Conservation (phyloP, 2,888 invertebrate species). For the Nasonovia ribisnigri region DNA sequence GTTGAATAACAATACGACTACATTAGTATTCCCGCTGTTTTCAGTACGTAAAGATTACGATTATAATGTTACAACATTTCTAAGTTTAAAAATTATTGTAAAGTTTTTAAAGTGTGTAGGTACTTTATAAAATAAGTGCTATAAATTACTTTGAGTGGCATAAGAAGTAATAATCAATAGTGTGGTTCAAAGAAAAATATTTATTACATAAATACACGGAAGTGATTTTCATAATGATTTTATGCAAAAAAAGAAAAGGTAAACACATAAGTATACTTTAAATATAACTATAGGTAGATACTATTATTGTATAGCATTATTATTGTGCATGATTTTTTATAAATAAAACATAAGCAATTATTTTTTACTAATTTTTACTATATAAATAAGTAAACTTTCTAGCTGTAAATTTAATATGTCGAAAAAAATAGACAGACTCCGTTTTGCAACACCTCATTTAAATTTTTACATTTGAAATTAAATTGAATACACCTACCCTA, state of each 20-base stretch:
- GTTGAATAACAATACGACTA: constrained; percentile 17
- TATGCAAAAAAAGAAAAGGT: constrained; percentile 62
- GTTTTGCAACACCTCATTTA: not conserved
- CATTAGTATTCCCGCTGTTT: constrained; percentile 55
- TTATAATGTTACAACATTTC: not conserved
- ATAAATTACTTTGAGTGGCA: constrained; percentile 11
- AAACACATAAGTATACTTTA: not conserved
- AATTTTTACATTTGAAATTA: not conserved
- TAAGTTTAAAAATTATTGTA: not conserved
- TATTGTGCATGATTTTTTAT: not conserved
- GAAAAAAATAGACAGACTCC: not conserved
- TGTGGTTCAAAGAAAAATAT: not conserved
- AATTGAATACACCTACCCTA: not conserved
- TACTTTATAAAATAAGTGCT: not conserved
- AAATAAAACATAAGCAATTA: not conserved
- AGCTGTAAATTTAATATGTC: not conserved
- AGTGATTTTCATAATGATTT: constrained; percentile 46
- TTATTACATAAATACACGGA: not conserved
- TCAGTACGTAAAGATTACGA: constrained; percentile 45
- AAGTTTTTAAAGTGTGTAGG: constrained; percentile 19
- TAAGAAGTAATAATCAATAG: not conserved
- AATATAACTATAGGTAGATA: not conserved
- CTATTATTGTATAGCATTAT: not conserved
- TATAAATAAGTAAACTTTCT: not conserved
- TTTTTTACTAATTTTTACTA: not conserved